Evolutionary conservation across 2,113 vertebrate species (phyloP).

Genomic region (Cervus canadensis): DNA sequence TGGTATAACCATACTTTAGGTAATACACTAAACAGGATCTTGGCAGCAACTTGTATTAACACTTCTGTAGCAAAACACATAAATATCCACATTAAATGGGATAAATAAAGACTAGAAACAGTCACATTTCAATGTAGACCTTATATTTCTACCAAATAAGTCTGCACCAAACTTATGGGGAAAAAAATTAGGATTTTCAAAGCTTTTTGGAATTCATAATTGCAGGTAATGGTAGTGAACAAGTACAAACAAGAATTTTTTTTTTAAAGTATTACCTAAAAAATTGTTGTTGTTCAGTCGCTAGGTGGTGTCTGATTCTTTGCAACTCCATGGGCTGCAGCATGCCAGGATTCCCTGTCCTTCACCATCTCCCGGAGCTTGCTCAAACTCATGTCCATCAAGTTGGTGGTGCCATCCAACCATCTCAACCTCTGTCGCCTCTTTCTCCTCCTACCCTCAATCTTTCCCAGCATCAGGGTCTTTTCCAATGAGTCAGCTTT

Average conservation of each 20-base stretch:
- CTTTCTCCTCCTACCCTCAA: not conserved
- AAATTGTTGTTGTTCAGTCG: not conserved
- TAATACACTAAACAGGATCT: not conserved
- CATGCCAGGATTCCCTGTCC: not conserved
- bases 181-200: not conserved
- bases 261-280: not conserved
- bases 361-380: not conserved
- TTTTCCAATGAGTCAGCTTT: not conserved
- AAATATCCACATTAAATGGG: constrained; percentile 1
- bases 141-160: not conserved
- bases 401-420: not conserved
- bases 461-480: not conserved
- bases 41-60: not conserved
- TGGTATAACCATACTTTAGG: not conserved
- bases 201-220: not conserved
- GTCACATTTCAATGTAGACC: not conserved
- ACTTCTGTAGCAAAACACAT: not conserved
- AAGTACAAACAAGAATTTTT: not conserved
- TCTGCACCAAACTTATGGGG: not conserved
- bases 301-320: not conserved
- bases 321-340: not conserved
- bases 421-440: not conserved
- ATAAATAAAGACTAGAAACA: not conserved
- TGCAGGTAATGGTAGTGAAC: not conserved
- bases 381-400: not conserved